Conservation (phyloP, 2,113 vertebrate species). For the Prionailurus viverrinus region DNA sequence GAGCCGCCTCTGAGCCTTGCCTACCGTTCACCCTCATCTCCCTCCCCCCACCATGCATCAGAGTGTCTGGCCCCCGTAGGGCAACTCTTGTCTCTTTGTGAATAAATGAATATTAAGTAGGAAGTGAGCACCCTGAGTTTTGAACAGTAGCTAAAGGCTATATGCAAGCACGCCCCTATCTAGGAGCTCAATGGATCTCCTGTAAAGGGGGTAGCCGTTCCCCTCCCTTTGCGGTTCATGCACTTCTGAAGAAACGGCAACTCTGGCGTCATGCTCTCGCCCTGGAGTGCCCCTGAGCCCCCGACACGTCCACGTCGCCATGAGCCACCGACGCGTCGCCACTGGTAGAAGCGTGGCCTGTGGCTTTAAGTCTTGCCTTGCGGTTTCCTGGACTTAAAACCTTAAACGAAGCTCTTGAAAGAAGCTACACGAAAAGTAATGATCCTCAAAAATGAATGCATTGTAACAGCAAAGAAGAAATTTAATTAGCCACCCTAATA, state of each 20-base stretch:
- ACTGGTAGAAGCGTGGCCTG: background rate
- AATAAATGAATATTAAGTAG: conserved; percentile 37
- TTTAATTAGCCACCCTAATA: conserved; percentile 86
- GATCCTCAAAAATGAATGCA: conserved; percentile 85
- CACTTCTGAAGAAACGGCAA: background rate
- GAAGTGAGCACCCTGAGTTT: background rate
- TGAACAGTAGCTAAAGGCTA: conserved; percentile 10
- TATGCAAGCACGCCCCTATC: background rate
- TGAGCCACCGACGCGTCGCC: background rate
- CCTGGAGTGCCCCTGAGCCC: background rate
- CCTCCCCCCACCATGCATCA: too few relatives aligned
- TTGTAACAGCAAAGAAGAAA: conserved; percentile 79
- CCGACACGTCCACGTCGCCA: background rate
- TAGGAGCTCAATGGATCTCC: accelerated
- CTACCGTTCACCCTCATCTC: too few relatives aligned
- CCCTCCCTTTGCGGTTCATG: background rate
- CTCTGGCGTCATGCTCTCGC: background rate
- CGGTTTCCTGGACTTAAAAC: conserved; percentile 72
- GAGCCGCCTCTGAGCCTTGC: background rate
- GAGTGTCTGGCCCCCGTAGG: background rate
- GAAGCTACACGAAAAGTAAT: conserved; percentile 82
- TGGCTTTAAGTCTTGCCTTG: conserved; percentile 63
- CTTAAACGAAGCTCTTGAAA: conserved; percentile 79
- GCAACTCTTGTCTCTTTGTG: background rate
- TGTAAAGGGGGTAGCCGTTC: background rate